Evolutionary conservation across 2,113 vertebrate species (phyloP), one percentile per base, ranked within the genome.

Genomic region (Drymodes brunneopygia): DNA sequence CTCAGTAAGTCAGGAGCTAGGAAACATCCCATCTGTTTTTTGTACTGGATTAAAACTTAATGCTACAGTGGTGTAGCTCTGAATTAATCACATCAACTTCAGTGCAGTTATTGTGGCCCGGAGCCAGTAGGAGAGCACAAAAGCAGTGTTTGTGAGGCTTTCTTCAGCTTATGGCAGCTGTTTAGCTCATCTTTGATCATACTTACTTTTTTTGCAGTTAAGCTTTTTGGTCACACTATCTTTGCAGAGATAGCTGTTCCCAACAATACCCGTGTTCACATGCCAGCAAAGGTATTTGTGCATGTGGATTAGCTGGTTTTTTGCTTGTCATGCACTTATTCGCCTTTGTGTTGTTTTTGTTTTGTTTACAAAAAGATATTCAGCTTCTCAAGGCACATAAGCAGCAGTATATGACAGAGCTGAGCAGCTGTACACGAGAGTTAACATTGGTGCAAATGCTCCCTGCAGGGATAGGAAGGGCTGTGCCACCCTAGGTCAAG

Each of bases 211-310:
- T 95, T 81, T 90, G 62, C 86, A 51, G 80, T 81, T 95, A 96
- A 95, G 94, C 95, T 94, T 96, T 93, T 95, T 86, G 92, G 96
- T 96, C 94, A 97, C 92, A 92, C 90, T 88, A 66, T 83, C 80
- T 95, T 95, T 90, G 80, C 88, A 86, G 75, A 95, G 82, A 93
- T 88, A 95, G 95, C 60, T 94, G 33, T 58, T 90, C 67, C 13
- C 4, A 86, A 95, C 83, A 93, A 83, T 88, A 31, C 38, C 33
- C 64, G 1, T 48, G 88, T 64, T 92, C 95, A 72, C 74, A 94
- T n/a, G 70, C 62, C 66, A 44, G 56, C 42, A 81, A 88, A 95
- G 90, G 85, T 97, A 96, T 96, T 94, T 94, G 74, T 86, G 93
- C 44, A 7, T 20, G 78, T 94, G 92, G 92, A 93, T 97, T 95